phyloP scores from a whole-genome alignment of 35 echinoderm and acorn worm species.

The Holothuria glaberrima region DNA sequence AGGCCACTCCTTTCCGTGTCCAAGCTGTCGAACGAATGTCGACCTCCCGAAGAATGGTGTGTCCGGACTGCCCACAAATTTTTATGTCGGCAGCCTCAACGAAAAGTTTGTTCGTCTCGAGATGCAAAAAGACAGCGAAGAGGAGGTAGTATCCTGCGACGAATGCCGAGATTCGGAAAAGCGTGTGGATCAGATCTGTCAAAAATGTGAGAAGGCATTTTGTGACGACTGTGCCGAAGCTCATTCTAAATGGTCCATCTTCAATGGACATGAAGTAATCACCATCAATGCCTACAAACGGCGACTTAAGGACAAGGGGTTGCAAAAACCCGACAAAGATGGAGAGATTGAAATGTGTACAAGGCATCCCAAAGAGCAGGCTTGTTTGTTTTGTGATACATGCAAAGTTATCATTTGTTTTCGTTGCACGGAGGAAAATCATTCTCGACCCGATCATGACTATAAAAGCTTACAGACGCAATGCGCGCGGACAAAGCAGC shows the following conservation, averaged over 20 bases:
- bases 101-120: constrained; percentile 49
- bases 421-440: constrained; percentile 26
- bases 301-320: not conserved
- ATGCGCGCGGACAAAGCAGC: not conserved
- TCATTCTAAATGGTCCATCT: constrained; percentile 25
- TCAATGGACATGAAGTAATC: constrained; percentile 21
- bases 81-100: constrained; percentile 41
- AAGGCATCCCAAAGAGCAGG: constrained; percentile 23
- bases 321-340: constrained; percentile 6
- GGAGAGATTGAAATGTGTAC: constrained; percentile 10
- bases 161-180: constrained; percentile 16
- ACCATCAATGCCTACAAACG: constrained; percentile 24
- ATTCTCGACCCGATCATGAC: constrained; percentile 38
- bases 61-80: constrained; percentile 32
- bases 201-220: constrained; percentile 27
- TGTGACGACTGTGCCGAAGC: constrained; percentile 36
- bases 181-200: constrained; percentile 42
- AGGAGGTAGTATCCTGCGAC: not conserved
- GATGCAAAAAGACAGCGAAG: not conserved
- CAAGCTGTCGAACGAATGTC: constrained; percentile 27
- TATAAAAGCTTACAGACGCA: constrained; percentile 21
- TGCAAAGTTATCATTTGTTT: constrained; percentile 40
- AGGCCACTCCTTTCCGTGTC: constrained; percentile 35
- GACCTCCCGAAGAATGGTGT: constrained; percentile 31
- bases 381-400: constrained; percentile 25